Base-by-base conservation (phyloP, 2,113 vertebrate species). In the Dasyornis broadbenti region DNA sequence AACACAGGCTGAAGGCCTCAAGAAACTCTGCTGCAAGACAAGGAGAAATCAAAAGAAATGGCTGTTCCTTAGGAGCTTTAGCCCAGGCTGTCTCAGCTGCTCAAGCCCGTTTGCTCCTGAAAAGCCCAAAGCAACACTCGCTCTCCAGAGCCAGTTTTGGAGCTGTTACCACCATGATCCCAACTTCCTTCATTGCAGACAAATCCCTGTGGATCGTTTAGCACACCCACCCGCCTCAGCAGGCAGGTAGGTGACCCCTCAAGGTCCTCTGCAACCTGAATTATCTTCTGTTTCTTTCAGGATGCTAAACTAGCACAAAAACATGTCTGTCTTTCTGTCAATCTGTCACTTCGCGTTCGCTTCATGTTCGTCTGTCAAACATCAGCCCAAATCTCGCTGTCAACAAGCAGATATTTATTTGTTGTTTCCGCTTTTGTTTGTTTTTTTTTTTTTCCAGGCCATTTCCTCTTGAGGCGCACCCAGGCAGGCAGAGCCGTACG, bases 301-400 rank as follows among this genome's bases (percentile, higher is more conserved):
- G 80, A 94, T 81, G 92, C 86, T 90, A 71, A 93, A 92, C 6
- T 0, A 89, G 91, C 76, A 78, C 76, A 44, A 77, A 90, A 94
- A 77, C 94, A 94, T 21, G 92, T 56, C 94, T 73, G 84, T 96
- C 96, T 91, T 40, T 79, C 94, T 90, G 92, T 89, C 96, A 96
- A 9, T 35, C 88, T 96, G 96, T 86, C 94, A 84, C 49, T 76
- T 49, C 0, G 6, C 0, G 2, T 92, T 89, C n/a, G 23, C 76
- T 89, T 75, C 82, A 39, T 56, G 63, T 66, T 89, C 33, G 20
- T 49, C 72, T 86, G 83, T 90, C 95, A 78, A 16, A 30, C 54
- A 4, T 90, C 42, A 90, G 83, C 88, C 80, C 66, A 63, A 85
- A 75, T 90, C 71, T 81, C 22, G 2, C 66, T 65, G 80, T 71